Conservation (phyloP, 2,888 invertebrate genomes). For the Caenorhabditis japonica region DNA sequence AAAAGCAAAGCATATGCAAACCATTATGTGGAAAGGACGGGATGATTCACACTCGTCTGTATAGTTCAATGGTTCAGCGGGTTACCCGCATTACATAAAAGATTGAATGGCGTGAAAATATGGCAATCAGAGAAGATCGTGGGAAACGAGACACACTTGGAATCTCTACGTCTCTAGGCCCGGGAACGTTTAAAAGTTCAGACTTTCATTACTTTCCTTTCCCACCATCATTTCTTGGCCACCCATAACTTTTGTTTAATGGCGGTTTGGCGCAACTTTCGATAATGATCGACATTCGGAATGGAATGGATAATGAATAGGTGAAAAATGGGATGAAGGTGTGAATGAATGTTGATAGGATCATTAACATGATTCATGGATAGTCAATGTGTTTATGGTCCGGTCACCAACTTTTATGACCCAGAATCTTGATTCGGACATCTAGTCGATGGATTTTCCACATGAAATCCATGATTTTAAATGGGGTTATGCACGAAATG, state of each 20-base stretch:
- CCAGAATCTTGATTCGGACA: too few species aligned
- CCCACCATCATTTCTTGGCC: neutral
- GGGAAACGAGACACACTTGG: too few species aligned
- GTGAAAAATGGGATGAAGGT: constrained; percentile 2
- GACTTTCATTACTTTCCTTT: too few species aligned
- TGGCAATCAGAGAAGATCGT: neutral
- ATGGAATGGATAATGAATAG: constrained; percentile 1
- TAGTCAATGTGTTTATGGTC: too few species aligned
- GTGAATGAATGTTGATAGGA: neutral
- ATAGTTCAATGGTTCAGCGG: neutral
- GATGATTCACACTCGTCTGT: constrained; percentile 3
- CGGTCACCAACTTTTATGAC: too few species aligned
- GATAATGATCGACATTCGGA: constrained; percentile 7
- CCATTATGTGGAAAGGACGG: neutral
- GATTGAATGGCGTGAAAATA: neutral
- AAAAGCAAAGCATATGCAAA: too few species aligned
- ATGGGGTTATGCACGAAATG: too few species aligned
- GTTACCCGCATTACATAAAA: constrained; percentile 6
- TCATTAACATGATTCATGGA: too few species aligned
- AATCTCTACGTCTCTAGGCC: too few species aligned
- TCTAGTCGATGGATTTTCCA: too few species aligned
- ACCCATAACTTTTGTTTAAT: neutral
- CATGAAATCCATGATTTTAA: too few species aligned
- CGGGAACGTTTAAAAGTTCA: too few species aligned
- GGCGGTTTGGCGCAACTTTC: constrained; percentile 5